Conservation (phyloP, 2,888 invertebrate genomes). For the Lampropteryx suffumata region DNA sequence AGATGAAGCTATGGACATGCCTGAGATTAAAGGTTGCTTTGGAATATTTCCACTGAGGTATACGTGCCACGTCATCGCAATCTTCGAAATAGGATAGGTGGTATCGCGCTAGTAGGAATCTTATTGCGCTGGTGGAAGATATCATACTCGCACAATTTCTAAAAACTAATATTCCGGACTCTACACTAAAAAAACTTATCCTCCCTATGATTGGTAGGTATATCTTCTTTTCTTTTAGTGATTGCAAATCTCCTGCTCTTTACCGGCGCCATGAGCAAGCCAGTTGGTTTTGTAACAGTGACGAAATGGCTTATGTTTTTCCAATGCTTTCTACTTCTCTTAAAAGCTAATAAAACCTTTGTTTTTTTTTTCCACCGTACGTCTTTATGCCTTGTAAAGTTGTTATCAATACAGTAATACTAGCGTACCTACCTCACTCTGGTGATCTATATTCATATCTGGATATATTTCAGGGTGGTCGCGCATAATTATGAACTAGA, state of each 20-base stretch:
- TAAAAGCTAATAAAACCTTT: constrained; percentile 33
- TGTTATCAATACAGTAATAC: constrained; percentile 32
- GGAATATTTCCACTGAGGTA: constrained; percentile 43
- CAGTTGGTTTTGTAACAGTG: constrained; percentile 6
- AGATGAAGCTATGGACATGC: constrained; percentile 40
- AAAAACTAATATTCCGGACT: constrained; percentile 26
- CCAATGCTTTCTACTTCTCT: constrained; percentile 39
- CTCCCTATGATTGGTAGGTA: constrained; percentile 39
- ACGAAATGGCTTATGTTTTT: constrained; percentile 35
- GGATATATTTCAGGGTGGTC: constrained; percentile 54
- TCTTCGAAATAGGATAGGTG: constrained; percentile 46
- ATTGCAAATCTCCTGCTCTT: constrained; percentile 41
- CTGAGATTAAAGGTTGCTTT: constrained; percentile 43
- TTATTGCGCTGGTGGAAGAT: constrained; percentile 47
- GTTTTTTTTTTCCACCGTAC: constrained; percentile 44
- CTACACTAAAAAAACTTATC: constrained; percentile 40
- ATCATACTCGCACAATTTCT: constrained; percentile 29
- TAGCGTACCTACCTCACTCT: constrained; percentile 33
- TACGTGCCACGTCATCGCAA: constrained; percentile 47
- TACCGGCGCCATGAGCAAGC: constrained; percentile 32
- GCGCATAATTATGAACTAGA: constrained; percentile 38
- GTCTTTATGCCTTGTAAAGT: constrained; percentile 47
- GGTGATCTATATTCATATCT: constrained; percentile 44
- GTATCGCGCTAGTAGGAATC: constrained; percentile 40
- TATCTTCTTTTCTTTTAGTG: constrained; percentile 41